A percentile compares a stretch with the other conserved stretches of the same genome.
Evolutionary conservation across 2,888 invertebrate species (phyloP).

Genomic region (Ptychoptera contaminata): DNA sequence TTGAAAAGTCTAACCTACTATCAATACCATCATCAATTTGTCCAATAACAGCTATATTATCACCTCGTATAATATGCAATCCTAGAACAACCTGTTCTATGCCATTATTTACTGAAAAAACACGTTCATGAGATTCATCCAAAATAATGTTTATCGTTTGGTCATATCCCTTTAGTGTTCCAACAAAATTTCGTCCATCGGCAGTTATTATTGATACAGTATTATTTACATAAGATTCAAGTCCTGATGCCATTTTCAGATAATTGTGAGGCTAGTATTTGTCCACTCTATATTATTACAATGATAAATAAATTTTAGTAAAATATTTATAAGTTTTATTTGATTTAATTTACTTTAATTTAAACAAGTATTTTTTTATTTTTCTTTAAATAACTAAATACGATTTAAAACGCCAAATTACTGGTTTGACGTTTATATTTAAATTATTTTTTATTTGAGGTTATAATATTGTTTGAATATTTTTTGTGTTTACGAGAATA

Average conservation of each 20-base stretch:
- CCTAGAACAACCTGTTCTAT: constrained; percentile 93
- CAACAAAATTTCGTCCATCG: constrained; percentile 92
- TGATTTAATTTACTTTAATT: too few species aligned
- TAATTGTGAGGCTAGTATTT: too few species aligned
- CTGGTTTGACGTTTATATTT: too few species aligned
- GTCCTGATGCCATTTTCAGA: constrained; percentile 56
- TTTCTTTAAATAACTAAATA: too few species aligned
- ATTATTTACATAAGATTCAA: constrained; percentile 78
- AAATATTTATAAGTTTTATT: too few species aligned
- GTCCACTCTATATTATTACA: too few species aligned
- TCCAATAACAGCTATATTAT: constrained; percentile 87
- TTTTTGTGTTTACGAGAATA: too few species aligned
- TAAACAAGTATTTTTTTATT: too few species aligned
- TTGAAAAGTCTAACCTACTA: constrained; percentile 60
- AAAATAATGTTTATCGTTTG: constrained; percentile 98
- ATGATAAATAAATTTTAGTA: too few species aligned
- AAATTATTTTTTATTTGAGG: too few species aligned
- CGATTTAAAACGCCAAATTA: too few species aligned
- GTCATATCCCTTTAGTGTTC: constrained; percentile 95
- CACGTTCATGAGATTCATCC: constrained; percentile 95
- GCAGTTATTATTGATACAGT: constrained; percentile 91
- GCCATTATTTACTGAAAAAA: constrained; percentile 85
- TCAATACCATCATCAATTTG: constrained; percentile 73
- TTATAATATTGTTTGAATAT: too few species aligned
- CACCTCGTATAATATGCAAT: constrained; percentile 93